Base-by-base conservation (phyloP, 2,113 vertebrate species). In the Psittacara wagleri region DNA sequence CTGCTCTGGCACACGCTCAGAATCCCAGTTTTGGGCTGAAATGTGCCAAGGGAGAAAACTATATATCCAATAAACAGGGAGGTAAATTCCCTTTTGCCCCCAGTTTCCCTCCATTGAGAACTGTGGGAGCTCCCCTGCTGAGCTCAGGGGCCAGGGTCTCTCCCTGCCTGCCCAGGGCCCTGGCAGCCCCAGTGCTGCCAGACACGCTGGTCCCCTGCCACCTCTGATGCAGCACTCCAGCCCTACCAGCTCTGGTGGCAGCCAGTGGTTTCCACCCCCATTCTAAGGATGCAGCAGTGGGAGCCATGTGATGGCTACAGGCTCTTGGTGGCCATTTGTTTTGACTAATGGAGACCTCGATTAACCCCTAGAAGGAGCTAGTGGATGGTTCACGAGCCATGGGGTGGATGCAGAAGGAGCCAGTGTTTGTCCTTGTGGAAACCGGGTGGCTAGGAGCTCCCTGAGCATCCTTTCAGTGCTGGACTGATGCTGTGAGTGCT, bases 1-100 rank as follows among this genome's bases (percentile, higher is more conserved):
- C 95, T 96, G 95, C 92, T 94, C 83, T 95, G 92, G 96, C 93
- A 91, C 76, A 39, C 5, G 0, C 83, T 93, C 92, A 93, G 93
- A 88, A 96, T 80, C 83, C 52, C 61, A 2, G 82, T 25, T 93
- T 92, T 63, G 44, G 82, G 72, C 85, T 80, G 75, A 91, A 94
- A 90, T 6, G 24, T 80, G 90, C 90, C 79, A 88, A 93, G 49
- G 62, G 9, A 6, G 52, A 35, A 74, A 66, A 52, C 33, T 12
- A 20, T 11, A 29, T 49, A 54, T 4, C 10, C 17, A 33, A 29
- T 16, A 62, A 94, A 64, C 23, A 27, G n/a, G 33, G 81, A 76
- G 33, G 17, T 33, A 3, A 81, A 39, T 2, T 73, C 41, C 27
- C 13, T 72, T 91, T 68, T 55, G 27, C 81, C 46, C 81, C 16